Conservation (phyloP, 2,797 vertebrate genomes). For the Chiloscyllium punctatum region DNA sequence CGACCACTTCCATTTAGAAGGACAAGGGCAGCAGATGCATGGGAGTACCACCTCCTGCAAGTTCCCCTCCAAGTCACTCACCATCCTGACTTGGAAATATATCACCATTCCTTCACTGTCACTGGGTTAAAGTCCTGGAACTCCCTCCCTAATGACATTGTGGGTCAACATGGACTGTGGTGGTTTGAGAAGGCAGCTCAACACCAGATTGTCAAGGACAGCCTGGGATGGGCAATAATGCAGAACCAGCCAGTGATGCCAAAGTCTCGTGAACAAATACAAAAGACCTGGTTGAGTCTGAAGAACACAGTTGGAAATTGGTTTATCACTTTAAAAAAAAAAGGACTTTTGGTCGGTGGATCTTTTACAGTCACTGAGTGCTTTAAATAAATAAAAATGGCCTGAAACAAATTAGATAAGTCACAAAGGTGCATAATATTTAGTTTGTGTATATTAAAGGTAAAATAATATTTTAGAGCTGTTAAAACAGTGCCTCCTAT, state of each 20-base stretch:
- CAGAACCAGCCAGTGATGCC: too few species aligned
- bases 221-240: too few species aligned
- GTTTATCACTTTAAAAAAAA: background rate
- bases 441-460: background rate
- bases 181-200: too few species aligned
- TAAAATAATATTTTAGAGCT: background rate
- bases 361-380: background rate
- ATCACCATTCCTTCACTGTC: too few species aligned
- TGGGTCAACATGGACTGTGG: too few species aligned
- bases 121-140: too few species aligned
- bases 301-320: background rate
- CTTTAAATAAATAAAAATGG: background rate
- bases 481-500: background rate
- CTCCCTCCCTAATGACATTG: too few species aligned
- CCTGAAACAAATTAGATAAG: background rate
- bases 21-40: too few species aligned
- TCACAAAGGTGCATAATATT: background rate
- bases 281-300: background rate
- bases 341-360: background rate
- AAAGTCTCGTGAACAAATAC: background rate
- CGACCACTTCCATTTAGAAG: background rate
- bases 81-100: too few species aligned
- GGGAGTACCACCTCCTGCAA: too few species aligned
- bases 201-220: too few species aligned
- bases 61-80: too few species aligned